A percentile compares a stretch with the other conserved stretches of the same genome.
phyloP scores from a whole-genome alignment of 1,140 invertebrate species.

The Anastrepha obliqua region DNA sequence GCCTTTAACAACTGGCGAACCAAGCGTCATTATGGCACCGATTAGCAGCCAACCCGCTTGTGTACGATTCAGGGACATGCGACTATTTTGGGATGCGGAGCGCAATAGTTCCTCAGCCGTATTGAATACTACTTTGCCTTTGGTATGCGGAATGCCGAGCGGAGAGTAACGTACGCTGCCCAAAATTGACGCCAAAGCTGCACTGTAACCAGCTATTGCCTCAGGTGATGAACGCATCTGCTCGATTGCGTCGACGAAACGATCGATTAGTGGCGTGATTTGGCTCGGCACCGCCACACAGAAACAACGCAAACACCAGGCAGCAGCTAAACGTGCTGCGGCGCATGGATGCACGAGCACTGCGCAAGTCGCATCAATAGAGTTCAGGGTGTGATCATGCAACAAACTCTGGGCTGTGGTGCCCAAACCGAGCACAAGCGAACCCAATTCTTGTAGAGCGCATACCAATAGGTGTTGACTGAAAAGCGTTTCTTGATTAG shows the following conservation, averaged over 20 bases:
- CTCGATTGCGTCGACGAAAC: conserved; percentile 90
- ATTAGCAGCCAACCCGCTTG: conserved; percentile 98
- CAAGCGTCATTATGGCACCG: conserved; percentile 96
- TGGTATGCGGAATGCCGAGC: conserved; percentile 95
- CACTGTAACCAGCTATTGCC: conserved; percentile 95
- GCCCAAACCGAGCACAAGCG: conserved; percentile 89
- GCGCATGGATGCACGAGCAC: conserved; percentile 93
- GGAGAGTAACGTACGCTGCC: conserved; percentile 93
- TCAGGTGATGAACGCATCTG: conserved; percentile 93
- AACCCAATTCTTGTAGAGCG: conserved; percentile 93
- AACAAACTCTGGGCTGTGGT: conserved; percentile 93
- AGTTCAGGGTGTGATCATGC: conserved; percentile 87
- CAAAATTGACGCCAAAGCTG: conserved; percentile 92
- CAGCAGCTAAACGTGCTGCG: conserved; percentile 92
- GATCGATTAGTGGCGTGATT: conserved; percentile 93
- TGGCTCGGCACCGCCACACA: conserved; percentile 95
- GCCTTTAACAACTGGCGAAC: conserved; percentile 93
- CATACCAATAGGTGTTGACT: conserved; percentile 96
- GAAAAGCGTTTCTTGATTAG: conserved; percentile 91
- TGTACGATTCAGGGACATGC: conserved; percentile 94
- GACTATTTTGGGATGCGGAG: conserved; percentile 97
- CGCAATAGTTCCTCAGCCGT: conserved; percentile 96
- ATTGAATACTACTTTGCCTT: conserved; percentile 97
- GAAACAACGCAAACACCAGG: conserved; percentile 94
- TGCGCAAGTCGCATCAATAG: conserved; percentile 78